A percentile compares a stretch with the other conserved stretches of the same genome.
These are phyloP conservation scores for Imbricaverruca yamaguchii DNA, from an alignment of 2,888 invertebrate species.

Conservation along the genomic window DNA sequence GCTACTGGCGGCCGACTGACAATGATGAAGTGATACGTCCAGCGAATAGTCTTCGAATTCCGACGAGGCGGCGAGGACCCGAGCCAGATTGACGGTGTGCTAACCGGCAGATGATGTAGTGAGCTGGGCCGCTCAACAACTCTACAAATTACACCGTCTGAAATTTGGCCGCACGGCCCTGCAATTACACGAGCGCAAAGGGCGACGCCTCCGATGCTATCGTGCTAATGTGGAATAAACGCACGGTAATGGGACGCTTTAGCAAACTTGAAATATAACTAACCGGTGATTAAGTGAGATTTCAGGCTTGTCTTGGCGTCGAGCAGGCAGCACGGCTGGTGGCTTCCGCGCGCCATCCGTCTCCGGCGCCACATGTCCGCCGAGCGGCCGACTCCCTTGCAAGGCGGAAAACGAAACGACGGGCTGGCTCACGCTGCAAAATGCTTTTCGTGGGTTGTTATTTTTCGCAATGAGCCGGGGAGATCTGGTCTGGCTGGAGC, in stretches of 20 bases:
- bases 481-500: no score
- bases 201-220: neutral
- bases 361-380: neutral
- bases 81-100: constrained; percentile 1
- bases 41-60: neutral
- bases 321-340: neutral
- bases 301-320: neutral
- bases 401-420: neutral
- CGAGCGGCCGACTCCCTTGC: neutral
- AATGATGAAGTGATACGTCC: constrained; percentile 16
- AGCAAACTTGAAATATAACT: constrained; percentile 4
- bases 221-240: constrained; percentile 1
- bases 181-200: neutral
- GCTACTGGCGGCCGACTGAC: neutral
- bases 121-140: neutral
- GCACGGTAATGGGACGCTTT: neutral
- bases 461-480: no score
- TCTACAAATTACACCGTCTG: neutral
- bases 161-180: neutral
- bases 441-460: no score
- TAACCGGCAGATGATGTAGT: neutral
- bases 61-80: neutral
- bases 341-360: neutral
- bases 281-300: constrained; percentile 11
- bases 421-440: no score